phyloP scores from a whole-genome alignment of 2,113 vertebrate species.

The Takifugu flavidus region DNA sequence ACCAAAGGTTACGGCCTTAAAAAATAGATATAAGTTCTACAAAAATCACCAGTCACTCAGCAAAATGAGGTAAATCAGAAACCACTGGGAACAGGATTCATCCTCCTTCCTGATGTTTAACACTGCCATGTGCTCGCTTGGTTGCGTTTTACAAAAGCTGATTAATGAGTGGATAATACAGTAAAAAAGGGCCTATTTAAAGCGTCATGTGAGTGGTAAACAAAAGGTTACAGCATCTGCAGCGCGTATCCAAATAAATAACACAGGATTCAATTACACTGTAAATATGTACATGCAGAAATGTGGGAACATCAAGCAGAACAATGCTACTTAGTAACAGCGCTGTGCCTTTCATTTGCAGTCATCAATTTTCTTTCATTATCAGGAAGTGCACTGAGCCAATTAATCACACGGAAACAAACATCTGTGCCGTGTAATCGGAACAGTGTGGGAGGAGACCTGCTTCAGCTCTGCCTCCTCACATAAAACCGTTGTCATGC shows the following conservation, averaged over 20 bases:
- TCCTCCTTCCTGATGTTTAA: slow-evolving; percentile 17
- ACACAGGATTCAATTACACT: slow-evolving; percentile 36
- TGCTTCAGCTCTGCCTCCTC: too few relatives aligned
- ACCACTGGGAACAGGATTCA: neutral
- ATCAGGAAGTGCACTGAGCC: too few relatives aligned
- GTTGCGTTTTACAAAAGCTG: neutral
- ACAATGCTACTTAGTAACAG: slow-evolving; percentile 8
- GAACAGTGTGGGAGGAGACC: slow-evolving; percentile 4
- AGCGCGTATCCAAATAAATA: slow-evolving; percentile 54
- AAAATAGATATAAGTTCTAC: slow-evolving; percentile 25
- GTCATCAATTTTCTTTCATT: too few relatives aligned
- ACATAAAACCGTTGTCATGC: too few relatives aligned
- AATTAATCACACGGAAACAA: slow-evolving; percentile 2
- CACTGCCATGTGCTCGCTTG: slow-evolving; percentile 6
- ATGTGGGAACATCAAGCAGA: slow-evolving; percentile 19
- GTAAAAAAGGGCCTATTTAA: slow-evolving; percentile 19
- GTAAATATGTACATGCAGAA: slow-evolving; percentile 37
- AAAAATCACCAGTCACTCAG: slow-evolving; percentile 25
- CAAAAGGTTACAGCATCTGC: slow-evolving; percentile 19
- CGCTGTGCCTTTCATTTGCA: too few relatives aligned
- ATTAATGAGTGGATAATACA: slow-evolving; percentile 13
- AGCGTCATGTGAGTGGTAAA: slow-evolving; percentile 30
- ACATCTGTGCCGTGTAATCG: slow-evolving; percentile 8
- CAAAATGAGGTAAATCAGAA: slow-evolving; percentile 9
- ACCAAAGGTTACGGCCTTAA: slow-evolving; percentile 36